Percentiles rank a stretch among this genome's conserved stretches.
phyloP scores from a whole-genome alignment of 53 echinoderm and acorn worm genomes.

The Patiria pectinifera region DNA sequence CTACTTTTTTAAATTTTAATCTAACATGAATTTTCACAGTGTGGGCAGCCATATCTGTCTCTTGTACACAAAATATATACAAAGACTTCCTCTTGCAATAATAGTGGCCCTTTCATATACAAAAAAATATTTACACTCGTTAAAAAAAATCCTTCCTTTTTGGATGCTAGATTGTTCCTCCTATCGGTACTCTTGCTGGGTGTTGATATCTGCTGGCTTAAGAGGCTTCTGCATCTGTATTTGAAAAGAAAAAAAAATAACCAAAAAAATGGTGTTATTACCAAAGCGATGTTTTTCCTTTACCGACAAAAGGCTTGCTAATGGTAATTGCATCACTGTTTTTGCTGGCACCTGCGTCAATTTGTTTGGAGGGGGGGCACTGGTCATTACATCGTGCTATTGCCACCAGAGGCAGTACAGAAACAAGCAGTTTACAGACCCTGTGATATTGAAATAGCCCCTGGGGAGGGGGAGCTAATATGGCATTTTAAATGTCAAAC shows the following conservation, averaged over 20 bases:
- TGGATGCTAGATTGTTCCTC: neutral
- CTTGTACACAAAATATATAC: conserved; percentile 25
- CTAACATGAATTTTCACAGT: neutral
- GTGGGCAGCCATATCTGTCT: neutral
- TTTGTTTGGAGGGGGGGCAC: too few species aligned
- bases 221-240: neutral
- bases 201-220: neutral
- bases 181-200: neutral
- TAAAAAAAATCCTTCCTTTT: neutral
- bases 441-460: neutral
- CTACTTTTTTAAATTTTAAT: neutral
- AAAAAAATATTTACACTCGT: neutral
- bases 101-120: conserved; percentile 14
- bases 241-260: neutral
- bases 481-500: neutral
- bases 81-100: neutral
- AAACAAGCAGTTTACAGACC: too few species aligned
- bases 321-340: too few species aligned
- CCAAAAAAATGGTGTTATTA: too few species aligned
- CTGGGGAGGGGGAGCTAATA: neutral
- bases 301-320: too few species aligned
- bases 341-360: too few species aligned
- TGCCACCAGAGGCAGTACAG: too few species aligned
- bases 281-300: too few species aligned
- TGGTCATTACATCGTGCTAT: too few species aligned